A percentile compares a stretch with the other conserved stretches of the same genome.
Conservation (phyloP, 2,797 vertebrate species). For the Glossophaga mutica region DNA sequence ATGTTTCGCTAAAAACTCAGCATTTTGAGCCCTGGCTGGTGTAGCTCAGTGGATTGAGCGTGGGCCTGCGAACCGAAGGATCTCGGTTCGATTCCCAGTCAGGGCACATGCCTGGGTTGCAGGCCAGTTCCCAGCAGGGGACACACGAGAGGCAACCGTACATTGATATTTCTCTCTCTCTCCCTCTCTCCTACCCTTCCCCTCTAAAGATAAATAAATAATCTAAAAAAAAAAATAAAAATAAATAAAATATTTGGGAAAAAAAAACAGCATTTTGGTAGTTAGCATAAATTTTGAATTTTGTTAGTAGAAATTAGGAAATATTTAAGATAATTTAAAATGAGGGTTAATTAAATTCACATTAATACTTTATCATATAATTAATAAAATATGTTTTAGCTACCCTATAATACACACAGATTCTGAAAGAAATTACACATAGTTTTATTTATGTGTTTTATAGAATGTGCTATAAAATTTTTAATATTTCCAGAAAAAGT, state of each 20-base stretch:
- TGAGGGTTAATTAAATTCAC: not conserved
- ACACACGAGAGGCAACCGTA: too few species aligned
- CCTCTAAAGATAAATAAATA: too few species aligned
- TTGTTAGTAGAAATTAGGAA: not conserved
- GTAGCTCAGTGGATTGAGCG: too few species aligned
- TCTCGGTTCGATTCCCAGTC: too few species aligned
- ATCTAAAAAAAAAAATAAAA: too few species aligned
- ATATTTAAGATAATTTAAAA: not conserved
- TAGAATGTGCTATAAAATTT: not conserved
- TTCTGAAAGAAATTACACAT: not conserved
- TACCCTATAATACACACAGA: not conserved
- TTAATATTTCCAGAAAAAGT: not conserved
- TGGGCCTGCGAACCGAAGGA: too few species aligned
- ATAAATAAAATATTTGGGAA: too few species aligned
- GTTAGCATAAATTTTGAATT: not conserved
- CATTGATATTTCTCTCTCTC: too few species aligned
- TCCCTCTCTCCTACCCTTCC: too few species aligned
- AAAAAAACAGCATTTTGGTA: not conserved
- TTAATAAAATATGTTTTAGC: not conserved
- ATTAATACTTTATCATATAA: not conserved
- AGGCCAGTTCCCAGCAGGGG: too few species aligned
- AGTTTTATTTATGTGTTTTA: not conserved
- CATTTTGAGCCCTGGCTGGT: too few species aligned
- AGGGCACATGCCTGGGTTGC: too few species aligned
- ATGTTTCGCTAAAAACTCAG: not conserved